Evolutionary conservation across 2,888 invertebrate genomes (phyloP).

Genomic region (Mimachlamys varia): DNA sequence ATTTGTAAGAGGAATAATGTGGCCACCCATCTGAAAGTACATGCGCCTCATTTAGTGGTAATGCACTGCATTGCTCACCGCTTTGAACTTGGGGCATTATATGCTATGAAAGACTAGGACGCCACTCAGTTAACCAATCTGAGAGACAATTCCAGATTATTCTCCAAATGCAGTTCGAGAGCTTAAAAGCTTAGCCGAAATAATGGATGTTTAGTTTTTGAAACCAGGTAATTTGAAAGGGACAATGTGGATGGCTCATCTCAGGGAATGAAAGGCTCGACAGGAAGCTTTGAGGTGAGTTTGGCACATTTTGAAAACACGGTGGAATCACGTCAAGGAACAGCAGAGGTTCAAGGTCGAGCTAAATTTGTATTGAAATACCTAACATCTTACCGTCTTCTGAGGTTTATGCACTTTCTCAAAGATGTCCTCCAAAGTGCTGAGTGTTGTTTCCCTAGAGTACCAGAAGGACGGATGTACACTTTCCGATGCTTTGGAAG

Average conservation of each 20-base stretch:
- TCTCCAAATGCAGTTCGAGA: slow-evolving; percentile 57
- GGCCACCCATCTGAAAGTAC: too few relatives aligned
- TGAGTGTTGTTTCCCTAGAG: slow-evolving; percentile 50
- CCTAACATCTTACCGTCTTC: slow-evolving; percentile 48
- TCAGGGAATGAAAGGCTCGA: slow-evolving; percentile 46
- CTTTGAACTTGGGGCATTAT: slow-evolving; percentile 53
- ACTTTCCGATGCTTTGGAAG: slow-evolving; percentile 48
- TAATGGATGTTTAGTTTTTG: slow-evolving; percentile 53
- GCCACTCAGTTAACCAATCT: slow-evolving; percentile 49
- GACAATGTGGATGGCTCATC: slow-evolving; percentile 58
- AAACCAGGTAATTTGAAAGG: slow-evolving; percentile 54
- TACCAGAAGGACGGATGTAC: slow-evolving; percentile 54
- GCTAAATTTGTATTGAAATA: slow-evolving; percentile 48
- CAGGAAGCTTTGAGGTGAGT: slow-evolving; percentile 46
- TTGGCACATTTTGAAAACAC: slow-evolving; percentile 54
- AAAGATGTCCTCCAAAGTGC: slow-evolving; percentile 48
- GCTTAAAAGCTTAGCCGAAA: slow-evolving; percentile 52
- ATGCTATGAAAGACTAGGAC: slow-evolving; percentile 54
- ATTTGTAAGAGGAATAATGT: slow-evolving; percentile 51
- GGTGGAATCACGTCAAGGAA: slow-evolving; percentile 46
- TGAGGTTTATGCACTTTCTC: slow-evolving; percentile 55
- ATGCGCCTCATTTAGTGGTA: too few relatives aligned
- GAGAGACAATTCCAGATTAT: slow-evolving; percentile 58
- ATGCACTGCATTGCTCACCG: neutral
- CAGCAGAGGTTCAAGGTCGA: slow-evolving; percentile 50